phyloP scores from a whole-genome alignment of 2,888 invertebrate species.

The Linyphia triangularis region DNA sequence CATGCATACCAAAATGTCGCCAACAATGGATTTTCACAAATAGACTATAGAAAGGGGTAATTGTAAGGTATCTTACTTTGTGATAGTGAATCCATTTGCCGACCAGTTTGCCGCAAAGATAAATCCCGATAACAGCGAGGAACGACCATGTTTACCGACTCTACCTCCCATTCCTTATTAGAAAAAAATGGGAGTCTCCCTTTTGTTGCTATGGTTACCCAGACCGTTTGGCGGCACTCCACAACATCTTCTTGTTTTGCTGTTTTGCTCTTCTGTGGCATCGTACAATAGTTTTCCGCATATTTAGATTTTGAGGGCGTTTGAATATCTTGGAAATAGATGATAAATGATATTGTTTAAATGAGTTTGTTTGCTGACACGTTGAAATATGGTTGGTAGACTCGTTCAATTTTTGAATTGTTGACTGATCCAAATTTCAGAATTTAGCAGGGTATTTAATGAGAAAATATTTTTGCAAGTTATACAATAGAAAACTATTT shows the following conservation, averaged over 20 bases:
- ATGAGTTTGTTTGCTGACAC: not conserved
- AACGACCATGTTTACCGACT: slow-evolving; percentile 19
- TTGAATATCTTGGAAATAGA: not conserved
- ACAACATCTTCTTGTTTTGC: slow-evolving; percentile 23
- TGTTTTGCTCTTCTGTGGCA: slow-evolving; percentile 11
- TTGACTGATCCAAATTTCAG: too few relatives aligned
- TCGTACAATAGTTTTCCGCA: not conserved
- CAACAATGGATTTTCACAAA: not conserved
- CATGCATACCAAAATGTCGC: slow-evolving; percentile 29
- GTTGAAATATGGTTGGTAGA: too few relatives aligned
- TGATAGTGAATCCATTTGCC: slow-evolving; percentile 38
- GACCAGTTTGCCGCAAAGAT: slow-evolving; percentile 27
- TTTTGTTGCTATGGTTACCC: slow-evolving; percentile 64
- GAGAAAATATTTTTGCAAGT: too few relatives aligned
- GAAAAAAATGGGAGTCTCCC: slow-evolving; percentile 47
- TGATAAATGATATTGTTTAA: too few relatives aligned
- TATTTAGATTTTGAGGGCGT: not conserved
- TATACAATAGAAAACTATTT: too few relatives aligned
- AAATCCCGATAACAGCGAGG: slow-evolving; percentile 32
- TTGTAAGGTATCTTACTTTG: slow-evolving; percentile 49
- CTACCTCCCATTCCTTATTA: not conserved
- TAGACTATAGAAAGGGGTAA: slow-evolving; percentile 6
- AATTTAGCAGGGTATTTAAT: too few relatives aligned
- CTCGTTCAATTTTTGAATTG: too few relatives aligned
- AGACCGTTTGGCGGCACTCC: slow-evolving; percentile 58